These are phyloP conservation scores for Drosophila asahinai DNA, from an alignment of 1,140 invertebrate species.

Conservation along the genomic window DNA sequence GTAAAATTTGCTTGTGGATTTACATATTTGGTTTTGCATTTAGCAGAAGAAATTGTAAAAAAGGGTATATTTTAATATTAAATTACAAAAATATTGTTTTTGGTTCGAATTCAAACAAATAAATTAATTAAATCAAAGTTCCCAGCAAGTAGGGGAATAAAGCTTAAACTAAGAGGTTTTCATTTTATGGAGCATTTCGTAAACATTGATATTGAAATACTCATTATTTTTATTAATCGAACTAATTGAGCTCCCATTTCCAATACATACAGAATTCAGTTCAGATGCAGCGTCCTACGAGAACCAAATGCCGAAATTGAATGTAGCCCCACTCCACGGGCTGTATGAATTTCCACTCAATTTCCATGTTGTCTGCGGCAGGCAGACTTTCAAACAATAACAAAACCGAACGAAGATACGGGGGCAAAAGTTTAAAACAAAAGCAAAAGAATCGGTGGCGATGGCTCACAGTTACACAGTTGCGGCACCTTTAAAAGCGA, in stretches of 20 bases:
- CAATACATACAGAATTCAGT: slow-evolving; percentile 4
- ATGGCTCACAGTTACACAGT: slow-evolving; percentile 12
- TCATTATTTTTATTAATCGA: not conserved
- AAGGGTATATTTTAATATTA: no score
- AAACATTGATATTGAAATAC: not conserved
- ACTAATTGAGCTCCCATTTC: not conserved
- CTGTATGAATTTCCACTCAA: slow-evolving; percentile 6
- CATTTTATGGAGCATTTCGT: no score
- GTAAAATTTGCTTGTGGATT: not conserved
- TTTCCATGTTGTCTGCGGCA: slow-evolving; percentile 33
- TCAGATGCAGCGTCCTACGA: not conserved
- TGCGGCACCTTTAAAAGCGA: slow-evolving; percentile 7
- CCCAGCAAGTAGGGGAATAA: no score
- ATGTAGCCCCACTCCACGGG: slow-evolving; percentile 1
- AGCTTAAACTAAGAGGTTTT: no score
- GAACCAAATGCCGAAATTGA: slow-evolving; percentile 30
- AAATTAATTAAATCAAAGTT: no score
- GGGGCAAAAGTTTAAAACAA: slow-evolving; percentile 31
- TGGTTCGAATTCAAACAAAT: no score
- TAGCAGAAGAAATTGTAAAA: not conserved
- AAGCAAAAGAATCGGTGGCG: slow-evolving; percentile 20
- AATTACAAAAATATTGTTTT: no score
- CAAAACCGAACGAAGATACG: slow-evolving; percentile 22
- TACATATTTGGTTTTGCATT: not conserved
- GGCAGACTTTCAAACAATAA: slow-evolving; percentile 28